Conservation (phyloP, 2,113 vertebrate species). For the Melanostigma gelatinosum region DNA sequence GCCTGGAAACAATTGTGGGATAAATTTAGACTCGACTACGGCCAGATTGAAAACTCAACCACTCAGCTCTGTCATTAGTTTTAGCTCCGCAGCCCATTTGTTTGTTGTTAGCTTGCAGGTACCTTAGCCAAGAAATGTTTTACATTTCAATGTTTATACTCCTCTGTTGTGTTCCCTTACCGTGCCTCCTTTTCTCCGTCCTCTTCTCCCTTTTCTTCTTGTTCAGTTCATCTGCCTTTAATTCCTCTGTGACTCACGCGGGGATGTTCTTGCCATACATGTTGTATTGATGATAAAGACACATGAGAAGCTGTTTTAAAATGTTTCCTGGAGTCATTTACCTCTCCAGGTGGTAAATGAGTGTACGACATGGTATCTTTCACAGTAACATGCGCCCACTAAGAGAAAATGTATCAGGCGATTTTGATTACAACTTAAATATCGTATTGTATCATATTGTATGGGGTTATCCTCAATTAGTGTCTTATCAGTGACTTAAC, state of each 20-base stretch:
- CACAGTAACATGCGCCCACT: background rate
- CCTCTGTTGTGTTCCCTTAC: conserved; percentile 13
- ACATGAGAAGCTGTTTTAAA: conserved; percentile 38
- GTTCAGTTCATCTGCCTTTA: conserved; percentile 32
- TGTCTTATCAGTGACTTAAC: background rate
- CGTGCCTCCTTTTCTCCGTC: background rate
- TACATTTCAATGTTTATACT: conserved; percentile 63
- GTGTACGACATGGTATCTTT: background rate
- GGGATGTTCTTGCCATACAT: conserved; percentile 29
- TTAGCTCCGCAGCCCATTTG: conserved; percentile 49
- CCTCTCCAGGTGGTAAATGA: conserved; percentile 6
- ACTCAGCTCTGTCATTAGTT: conserved; percentile 63
- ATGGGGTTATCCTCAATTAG: background rate
- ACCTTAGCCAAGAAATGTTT: conserved; percentile 66
- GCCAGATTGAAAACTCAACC: conserved; percentile 57
- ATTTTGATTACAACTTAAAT: background rate
- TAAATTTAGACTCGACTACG: conserved; percentile 62
- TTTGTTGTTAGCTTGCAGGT: conserved; percentile 55
- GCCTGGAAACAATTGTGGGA: conserved; percentile 76
- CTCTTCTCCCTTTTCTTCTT: conserved; percentile 16
- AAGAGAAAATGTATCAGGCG: background rate
- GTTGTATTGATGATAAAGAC: conserved; percentile 40
- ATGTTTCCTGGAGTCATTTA: background rate
- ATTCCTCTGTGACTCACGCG: conserved; percentile 16
- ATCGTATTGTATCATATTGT: background rate